Base-by-base conservation (phyloP, 2,797 vertebrate species). In the Sphenodon punctatus region DNA sequence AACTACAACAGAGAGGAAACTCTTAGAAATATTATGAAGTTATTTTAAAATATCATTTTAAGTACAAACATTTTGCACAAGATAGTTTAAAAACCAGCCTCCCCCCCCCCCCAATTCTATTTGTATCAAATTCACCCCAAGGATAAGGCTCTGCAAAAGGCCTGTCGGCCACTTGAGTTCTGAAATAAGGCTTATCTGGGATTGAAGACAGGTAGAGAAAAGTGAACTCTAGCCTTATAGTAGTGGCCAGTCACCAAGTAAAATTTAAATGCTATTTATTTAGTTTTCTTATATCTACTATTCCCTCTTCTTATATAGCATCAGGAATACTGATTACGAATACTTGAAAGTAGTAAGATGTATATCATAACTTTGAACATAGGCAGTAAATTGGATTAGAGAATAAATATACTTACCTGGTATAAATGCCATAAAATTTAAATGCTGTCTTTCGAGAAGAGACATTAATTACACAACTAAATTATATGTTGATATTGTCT, bases 121-220 rank as follows among this genome's bases (percentile, higher is more conserved):
- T 55, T n/a, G n/a, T n/a, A n/a, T n/a, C n/a, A n/a, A n/a, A n/a
- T n/a, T n/a, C 72, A n/a, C 36, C 66, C 53, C 51, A 68, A 43
- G 17, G 82, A 0, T 53, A 59, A 75, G 17, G 75, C 20, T 32
- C 36, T 70, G 49, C 66, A 84, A 39, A 64, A 67, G 49, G 59
- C 39, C 76, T 67, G 55, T 30, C 9, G 53, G 32, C 12, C 49
- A 70, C 58, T 81, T 42, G 61, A 66, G 39, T 61, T 70, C 20
- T 82, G 83, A 77, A 85, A 46, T 14, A 80, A 32, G 75, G 19
- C 43, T 84, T 80, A 32, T 42, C 72, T 6, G 45, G 63, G 36
- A 56, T 49, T 51, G 45, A n/a, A n/a, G 23, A 86, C 55, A 68
- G 83, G 16, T 3, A 46, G 0, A 2, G 6, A 79, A 20, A 20